Conservation (phyloP, 2,797 vertebrate genomes). For the Schizopygopsis pylzovi region DNA sequence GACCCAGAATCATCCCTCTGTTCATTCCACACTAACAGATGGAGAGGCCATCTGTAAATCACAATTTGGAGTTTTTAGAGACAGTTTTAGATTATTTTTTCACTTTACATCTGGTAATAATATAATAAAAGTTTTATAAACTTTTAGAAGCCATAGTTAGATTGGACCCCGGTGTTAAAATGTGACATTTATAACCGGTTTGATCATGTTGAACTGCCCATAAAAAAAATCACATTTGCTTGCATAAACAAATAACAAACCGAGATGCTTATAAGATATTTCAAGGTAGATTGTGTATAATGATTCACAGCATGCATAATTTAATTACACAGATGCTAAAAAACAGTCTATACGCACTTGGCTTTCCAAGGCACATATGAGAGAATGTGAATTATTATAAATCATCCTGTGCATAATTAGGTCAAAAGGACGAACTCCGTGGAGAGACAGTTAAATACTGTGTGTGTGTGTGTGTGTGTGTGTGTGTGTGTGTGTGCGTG, state of each 20-base stretch:
- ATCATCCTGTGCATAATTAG: background rate
- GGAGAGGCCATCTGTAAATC: conserved; percentile 53
- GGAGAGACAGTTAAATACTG: background rate
- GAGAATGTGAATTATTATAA: background rate
- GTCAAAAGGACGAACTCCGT: conserved; percentile 19
- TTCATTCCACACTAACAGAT: conserved; percentile 66
- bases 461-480: background rate
- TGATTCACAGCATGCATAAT: background rate
- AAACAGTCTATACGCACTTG: background rate
- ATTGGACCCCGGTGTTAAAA: background rate
- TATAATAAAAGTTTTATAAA: background rate
- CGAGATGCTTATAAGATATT: background rate
- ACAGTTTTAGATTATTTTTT: background rate
- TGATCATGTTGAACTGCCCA: background rate
- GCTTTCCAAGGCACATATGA: conserved; percentile 13
- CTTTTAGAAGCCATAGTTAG: background rate
- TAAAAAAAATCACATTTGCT: background rate
- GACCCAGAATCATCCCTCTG: conserved; percentile 44
- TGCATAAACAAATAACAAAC: background rate
- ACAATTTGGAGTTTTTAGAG: background rate
- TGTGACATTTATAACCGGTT: background rate
- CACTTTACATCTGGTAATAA: background rate
- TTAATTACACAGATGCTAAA: background rate
- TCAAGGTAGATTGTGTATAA: background rate
- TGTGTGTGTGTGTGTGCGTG: background rate